phyloP scores from a whole-genome alignment of 2,888 invertebrate species.

The Thymelicus lineola region DNA sequence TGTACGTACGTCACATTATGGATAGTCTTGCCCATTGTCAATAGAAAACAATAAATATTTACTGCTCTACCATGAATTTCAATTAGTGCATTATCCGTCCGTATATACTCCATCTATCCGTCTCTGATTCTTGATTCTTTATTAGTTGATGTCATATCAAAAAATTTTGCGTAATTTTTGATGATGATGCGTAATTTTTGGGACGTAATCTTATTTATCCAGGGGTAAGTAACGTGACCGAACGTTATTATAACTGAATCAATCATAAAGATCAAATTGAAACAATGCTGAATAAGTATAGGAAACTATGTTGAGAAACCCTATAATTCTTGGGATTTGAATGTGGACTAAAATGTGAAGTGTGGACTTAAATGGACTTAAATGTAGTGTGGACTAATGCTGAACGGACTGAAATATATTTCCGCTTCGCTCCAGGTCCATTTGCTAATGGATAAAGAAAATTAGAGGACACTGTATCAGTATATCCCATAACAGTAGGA shows the following conservation, averaged over 20 bases:
- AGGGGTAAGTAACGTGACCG: too few relatives aligned
- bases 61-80: conserved; percentile 10
- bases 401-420: conserved; percentile 31
- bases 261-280: neutral
- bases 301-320: conserved; percentile 27
- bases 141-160: neutral
- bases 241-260: too few relatives aligned
- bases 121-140: neutral
- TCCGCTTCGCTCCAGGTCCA: conserved; percentile 22
- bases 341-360: conserved; percentile 23
- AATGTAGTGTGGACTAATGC: conserved; percentile 28
- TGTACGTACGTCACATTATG: conserved; percentile 1
- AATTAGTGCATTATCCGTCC: conserved; percentile 6
- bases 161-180: neutral
- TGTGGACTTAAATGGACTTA: neutral
- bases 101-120: conserved; percentile 1
- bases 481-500: too few relatives aligned
- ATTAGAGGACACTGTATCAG: neutral
- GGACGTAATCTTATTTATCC: too few relatives aligned
- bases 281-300: conserved; percentile 12
- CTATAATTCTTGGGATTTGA: conserved; percentile 19
- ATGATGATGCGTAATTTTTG: too few relatives aligned
- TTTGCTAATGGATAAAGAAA: conserved; percentile 7
- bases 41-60: conserved; percentile 18
- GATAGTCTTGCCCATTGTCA: conserved; percentile 16